Evolutionary conservation across 2,113 vertebrate genomes (phyloP).

Genomic region (Peromyscus maniculatus): DNA sequence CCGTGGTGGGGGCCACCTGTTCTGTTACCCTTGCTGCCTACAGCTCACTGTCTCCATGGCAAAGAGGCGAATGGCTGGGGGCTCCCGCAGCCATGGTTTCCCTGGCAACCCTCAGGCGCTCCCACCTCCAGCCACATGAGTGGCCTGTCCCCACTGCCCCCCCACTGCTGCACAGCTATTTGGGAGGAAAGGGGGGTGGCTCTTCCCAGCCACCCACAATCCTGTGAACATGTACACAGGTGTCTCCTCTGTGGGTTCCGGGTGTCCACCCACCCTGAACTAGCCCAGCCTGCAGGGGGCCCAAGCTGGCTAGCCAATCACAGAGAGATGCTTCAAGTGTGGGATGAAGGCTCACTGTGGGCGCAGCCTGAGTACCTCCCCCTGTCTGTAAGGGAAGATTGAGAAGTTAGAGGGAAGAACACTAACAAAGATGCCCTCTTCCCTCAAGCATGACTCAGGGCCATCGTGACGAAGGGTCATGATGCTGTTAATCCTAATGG

Average conservation of each 20-base stretch:
- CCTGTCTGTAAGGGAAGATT: background rate
- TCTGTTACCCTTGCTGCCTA: slow-evolving; percentile 38
- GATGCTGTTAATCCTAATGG: background rate
- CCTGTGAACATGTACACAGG: background rate
- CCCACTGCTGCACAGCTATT: slow-evolving; percentile 11
- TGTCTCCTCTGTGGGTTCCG: background rate
- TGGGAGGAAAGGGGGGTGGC: background rate
- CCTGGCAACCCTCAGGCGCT: slow-evolving; percentile 72
- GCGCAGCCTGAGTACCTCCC: background rate
- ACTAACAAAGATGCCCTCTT: background rate
- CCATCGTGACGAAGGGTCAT: background rate
- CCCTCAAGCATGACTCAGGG: background rate
- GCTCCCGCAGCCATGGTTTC: slow-evolving; percentile 77
- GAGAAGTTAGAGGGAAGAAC: background rate
- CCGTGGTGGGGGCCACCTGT: slow-evolving; percentile 60
- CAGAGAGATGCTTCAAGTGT: background rate
- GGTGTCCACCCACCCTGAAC: background rate
- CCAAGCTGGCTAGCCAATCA: background rate
- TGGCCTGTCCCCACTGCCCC: background rate
- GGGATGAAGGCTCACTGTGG: background rate
- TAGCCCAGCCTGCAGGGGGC: background rate
- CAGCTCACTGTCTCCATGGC: slow-evolving; percentile 74
- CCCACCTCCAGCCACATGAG: background rate
- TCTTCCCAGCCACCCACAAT: background rate
- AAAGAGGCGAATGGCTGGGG: slow-evolving; percentile 58